Evolutionary conservation across 2,113 vertebrate genomes (phyloP), one percentile per base, ranked within the genome.

Genomic region (Xenopus borealis): DNA sequence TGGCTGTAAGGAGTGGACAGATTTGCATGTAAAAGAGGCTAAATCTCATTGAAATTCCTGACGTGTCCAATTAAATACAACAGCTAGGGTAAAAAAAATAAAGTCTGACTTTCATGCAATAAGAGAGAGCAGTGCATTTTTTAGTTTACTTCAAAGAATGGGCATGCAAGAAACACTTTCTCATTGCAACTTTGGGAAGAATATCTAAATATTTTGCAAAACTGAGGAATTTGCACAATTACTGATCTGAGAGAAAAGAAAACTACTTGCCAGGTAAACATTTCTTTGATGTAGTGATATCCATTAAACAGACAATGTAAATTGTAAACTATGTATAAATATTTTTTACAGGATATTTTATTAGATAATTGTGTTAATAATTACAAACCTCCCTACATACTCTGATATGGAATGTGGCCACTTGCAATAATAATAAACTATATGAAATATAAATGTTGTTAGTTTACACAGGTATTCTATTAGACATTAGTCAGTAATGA

Each of bases 1-100:
- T 76, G 73, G 73, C 46, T 50, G 58, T 30, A 14, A 9, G 14
- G 23, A 76, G 62, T 45, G 58, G 66, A 63, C 18, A 66, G 66
- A 76, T 76, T 76, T 69, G 73, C 73, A 76, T 69, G 46, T 69
- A 44, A 76, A 75, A 76, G 66, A 55, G 33, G n/a, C 62, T 69
- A 63, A 50, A 53, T 53, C 66, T 69, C 66, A 76, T 76, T 69
- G 58, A 76, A 69, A 76, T 69, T 76, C 73, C 47, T 69, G 58
- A 63, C 73, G 63, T 53, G 73, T 76, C 66, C 66, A 63, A 61
- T 61, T 61, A 23, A 61, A 61, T 61, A 61, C 62, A 76, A 50
- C 20, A 23, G 4, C 44, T 23, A 53, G 58, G 58, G 66, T 57
- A 47, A 62, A 67, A 50, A 62, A 69, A 75, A 46, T 14, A 46